phyloP scores from a whole-genome alignment of 2,113 vertebrate genomes.

The Anguilla japonica region DNA sequence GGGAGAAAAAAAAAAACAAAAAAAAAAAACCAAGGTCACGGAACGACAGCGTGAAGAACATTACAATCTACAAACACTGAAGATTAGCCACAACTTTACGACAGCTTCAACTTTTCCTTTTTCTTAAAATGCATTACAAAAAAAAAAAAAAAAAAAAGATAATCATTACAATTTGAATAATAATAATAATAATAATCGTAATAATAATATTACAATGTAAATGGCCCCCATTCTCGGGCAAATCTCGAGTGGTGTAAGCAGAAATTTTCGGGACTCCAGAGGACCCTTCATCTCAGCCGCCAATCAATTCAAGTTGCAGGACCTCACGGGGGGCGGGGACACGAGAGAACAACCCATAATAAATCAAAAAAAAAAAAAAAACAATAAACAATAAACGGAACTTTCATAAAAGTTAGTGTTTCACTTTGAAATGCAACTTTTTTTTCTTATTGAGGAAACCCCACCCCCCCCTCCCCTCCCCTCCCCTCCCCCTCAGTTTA shows the following conservation, averaged over 20 bases:
- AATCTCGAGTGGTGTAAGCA: slow-evolving; percentile 81
- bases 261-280: slow-evolving; percentile 53
- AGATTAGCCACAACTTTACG: slow-evolving; percentile 91
- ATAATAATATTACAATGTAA: slow-evolving; percentile 62
- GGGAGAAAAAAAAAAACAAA: slow-evolving; percentile 46
- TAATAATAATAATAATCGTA: slow-evolving; percentile 48
- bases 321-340: slow-evolving; percentile 41
- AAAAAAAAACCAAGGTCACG: slow-evolving; percentile 58
- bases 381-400: slow-evolving; percentile 46
- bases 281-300: slow-evolving; percentile 63
- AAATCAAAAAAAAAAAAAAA: slow-evolving; percentile 45
- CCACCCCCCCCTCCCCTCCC: slow-evolving; percentile 15
- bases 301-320: slow-evolving; percentile 69
- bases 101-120: slow-evolving; percentile 76
- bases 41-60: slow-evolving; percentile 71
- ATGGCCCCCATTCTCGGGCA: slow-evolving; percentile 78
- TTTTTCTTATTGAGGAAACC: slow-evolving; percentile 43
- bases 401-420: slow-evolving; percentile 57
- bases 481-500: background rate
- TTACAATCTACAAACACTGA: slow-evolving; percentile 94
- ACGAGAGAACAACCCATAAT: slow-evolving; percentile 32
- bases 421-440: slow-evolving; percentile 35
- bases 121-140: slow-evolving; percentile 76
- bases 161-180: slow-evolving; percentile 79
- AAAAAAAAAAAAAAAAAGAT: slow-evolving; percentile 40